Percentiles rank a stretch among this genome's conserved stretches.
These are phyloP conservation scores for Rhorus exstirpatorius DNA, from an alignment of 2,888 invertebrate species.

Conservation along the genomic window DNA sequence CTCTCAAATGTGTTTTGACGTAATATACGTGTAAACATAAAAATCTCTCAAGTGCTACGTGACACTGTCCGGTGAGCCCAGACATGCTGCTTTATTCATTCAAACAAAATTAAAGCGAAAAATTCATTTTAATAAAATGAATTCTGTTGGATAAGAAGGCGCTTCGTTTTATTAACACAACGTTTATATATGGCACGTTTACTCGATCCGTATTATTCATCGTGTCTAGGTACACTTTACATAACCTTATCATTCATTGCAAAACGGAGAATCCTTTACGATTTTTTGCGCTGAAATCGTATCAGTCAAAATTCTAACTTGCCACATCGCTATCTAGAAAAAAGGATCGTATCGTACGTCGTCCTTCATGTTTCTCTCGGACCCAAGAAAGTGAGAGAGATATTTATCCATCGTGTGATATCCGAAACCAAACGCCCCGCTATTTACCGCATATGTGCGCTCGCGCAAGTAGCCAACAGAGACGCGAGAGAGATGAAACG, in stretches of 20 bases:
- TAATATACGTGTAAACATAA: slow-evolving; percentile 13
- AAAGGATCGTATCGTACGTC: background rate
- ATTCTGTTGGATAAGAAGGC: background rate
- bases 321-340: background rate
- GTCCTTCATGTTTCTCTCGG: background rate
- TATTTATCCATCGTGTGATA: slow-evolving; percentile 58
- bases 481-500: slow-evolving; percentile 67
- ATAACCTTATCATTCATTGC: background rate
- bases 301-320: background rate
- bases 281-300: background rate
- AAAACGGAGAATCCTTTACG: background rate
- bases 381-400: slow-evolving; percentile 19
- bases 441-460: slow-evolving; percentile 49
- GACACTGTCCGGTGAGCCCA: background rate
- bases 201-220: background rate
- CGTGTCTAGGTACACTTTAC: background rate
- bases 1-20: slow-evolving; percentile 38
- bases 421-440: slow-evolving; percentile 55
- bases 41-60: slow-evolving; percentile 29
- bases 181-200: background rate
- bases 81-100: background rate
- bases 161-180: background rate
- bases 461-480: slow-evolving; percentile 1
- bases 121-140: background rate
- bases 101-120: background rate